These are phyloP conservation scores for Lathronympha strigana DNA, from an alignment of 2,888 invertebrate species.

Conservation along the genomic window DNA sequence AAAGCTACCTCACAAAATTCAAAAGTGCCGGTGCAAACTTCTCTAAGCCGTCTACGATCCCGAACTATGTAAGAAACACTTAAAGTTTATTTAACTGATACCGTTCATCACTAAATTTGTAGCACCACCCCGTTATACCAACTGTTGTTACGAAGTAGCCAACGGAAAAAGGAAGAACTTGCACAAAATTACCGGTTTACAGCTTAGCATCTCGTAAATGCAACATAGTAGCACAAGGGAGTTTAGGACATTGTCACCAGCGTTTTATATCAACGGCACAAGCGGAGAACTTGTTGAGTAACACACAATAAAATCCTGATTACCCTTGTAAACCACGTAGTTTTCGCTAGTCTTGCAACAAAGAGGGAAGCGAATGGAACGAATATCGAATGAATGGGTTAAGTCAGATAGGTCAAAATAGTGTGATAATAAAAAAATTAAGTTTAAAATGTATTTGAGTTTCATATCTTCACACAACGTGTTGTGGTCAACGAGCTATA, in stretches of 20 bases:
- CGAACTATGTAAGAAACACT: background rate
- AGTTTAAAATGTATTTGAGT: background rate
- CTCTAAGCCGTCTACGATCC: too few species aligned
- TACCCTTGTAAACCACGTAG: conserved; percentile 6
- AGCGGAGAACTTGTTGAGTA: conserved; percentile 15
- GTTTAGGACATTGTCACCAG: conserved; percentile 13
- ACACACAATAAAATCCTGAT: conserved; percentile 17
- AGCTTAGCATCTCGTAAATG: conserved; percentile 30
- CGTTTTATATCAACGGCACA: conserved; percentile 9
- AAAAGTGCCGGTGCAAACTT: too few species aligned
- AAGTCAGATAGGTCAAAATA: background rate
- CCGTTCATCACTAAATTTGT: conserved; percentile 1
- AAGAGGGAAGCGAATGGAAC: background rate
- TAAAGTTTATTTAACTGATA: background rate
- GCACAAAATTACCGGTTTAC: conserved; percentile 23
- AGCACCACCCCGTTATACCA: background rate
- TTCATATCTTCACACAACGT: too few species aligned
- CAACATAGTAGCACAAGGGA: conserved; percentile 15
- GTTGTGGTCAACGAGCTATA: too few species aligned
- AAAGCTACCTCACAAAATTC: too few species aligned
- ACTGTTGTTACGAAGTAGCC: conserved; percentile 17
- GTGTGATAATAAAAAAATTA: background rate
- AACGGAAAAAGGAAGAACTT: conserved; percentile 17
- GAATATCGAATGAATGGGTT: background rate
- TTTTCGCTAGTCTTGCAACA: background rate